Base-by-base conservation (phyloP, 2,888 invertebrate species). In the Lasius platythorax region DNA sequence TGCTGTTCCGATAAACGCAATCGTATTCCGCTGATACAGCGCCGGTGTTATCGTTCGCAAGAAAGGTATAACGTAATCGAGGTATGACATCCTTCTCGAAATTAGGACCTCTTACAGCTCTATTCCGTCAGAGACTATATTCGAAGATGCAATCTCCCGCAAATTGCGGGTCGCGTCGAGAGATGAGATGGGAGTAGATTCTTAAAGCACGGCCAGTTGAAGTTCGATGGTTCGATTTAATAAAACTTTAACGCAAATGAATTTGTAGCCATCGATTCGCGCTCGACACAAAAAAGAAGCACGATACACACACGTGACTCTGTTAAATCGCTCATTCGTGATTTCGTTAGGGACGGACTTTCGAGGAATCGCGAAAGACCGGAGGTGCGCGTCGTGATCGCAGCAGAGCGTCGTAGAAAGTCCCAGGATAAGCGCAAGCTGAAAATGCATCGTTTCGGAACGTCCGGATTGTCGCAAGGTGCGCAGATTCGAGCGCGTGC, bases 21-120 rank as follows among this genome's bases (percentile, higher is more conserved):
- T 63, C 56, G 73, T 75, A 43, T 18, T 50, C n/a, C 70, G 40
- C 30, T 75, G 85, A 88, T 87, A n/a, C n/a, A 87, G 82, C 75
- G 82, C 63, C 68, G 64, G 63, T 61, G 58, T 88, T 88, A 87
- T 87, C 85, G n/a, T 66, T 75, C 9, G n/a, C 30, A 28, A 76
- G 30, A 33, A 74, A 82, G 56, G 12, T n/a, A 12, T 53, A 40
- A 9, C 75, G 40, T 37, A 50, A 63, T 63, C 63, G 56, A 23
- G 23, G 23, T 23, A 23, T 23, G 23, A 23, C 23, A 23, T 23
- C 23, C 23, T 23, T 23, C 23, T 23, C 23, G 23, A 23, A 23
- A 23, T 23, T 23, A 50, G 18, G 18, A 18, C 4, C 46, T 46
- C 12, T 46, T 15, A 50, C 5, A n/a, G 18, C 18, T 46, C 18